phyloP scores from a whole-genome alignment of 2,888 invertebrate genomes.

The Eumerus sabulonum region DNA sequence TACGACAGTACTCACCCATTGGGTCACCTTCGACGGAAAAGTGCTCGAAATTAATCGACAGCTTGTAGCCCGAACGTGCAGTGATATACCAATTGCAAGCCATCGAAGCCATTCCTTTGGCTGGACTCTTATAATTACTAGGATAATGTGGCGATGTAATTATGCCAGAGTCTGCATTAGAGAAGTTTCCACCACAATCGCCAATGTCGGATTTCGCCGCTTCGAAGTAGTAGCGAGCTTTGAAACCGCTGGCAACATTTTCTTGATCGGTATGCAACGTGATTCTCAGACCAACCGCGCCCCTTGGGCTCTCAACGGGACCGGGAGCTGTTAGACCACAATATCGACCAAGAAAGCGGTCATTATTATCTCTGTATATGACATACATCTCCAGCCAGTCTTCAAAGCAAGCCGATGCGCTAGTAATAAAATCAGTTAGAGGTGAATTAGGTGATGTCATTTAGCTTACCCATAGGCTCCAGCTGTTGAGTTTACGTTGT shows the following conservation, averaged over 20 bases:
- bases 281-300: slow-evolving; percentile 92
- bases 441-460: background rate
- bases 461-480: slow-evolving; percentile 85
- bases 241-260: slow-evolving; percentile 96
- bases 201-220: slow-evolving; percentile 92
- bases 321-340: slow-evolving; percentile 95
- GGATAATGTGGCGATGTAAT: slow-evolving; percentile 96
- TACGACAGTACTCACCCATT: slow-evolving; percentile 42
- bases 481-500: slow-evolving; percentile 87
- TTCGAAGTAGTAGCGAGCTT: slow-evolving; percentile 96
- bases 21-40: slow-evolving; percentile 95
- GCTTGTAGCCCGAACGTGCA: slow-evolving; percentile 90
- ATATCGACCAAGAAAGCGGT: slow-evolving; percentile 93
- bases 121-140: slow-evolving; percentile 91
- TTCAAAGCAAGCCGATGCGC: slow-evolving; percentile 89
- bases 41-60: slow-evolving; percentile 93
- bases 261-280: slow-evolving; percentile 92
- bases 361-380: slow-evolving; percentile 89
- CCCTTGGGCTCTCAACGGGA: slow-evolving; percentile 94
- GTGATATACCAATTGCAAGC: slow-evolving; percentile 98
- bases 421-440: slow-evolving; percentile 73
- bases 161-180: slow-evolving; percentile 88
- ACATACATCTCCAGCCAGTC: slow-evolving; percentile 97
- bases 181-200: slow-evolving; percentile 96
- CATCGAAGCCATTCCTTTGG: slow-evolving; percentile 88